Evolutionary conservation across 2,888 invertebrate genomes (phyloP).

Genomic region (Drosophila multiciliata): DNA sequence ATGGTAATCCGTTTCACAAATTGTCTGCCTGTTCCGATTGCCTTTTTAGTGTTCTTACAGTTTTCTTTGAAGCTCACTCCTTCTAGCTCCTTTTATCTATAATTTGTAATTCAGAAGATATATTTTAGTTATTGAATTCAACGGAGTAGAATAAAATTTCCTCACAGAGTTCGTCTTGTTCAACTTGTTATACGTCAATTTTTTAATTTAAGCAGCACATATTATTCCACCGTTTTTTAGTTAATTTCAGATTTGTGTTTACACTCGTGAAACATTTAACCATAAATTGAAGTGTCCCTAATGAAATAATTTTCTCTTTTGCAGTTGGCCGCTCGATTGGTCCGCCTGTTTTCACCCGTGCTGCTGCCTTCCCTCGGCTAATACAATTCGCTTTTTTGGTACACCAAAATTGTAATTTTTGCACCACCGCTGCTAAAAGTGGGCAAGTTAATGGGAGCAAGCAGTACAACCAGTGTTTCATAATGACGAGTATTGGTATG

Average conservation of each 20-base stretch:
- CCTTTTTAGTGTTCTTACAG: conserved; percentile 1
- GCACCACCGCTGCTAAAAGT: conserved; percentile 79
- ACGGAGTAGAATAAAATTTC: conserved; percentile 2
- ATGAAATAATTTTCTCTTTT: conserved; percentile 32
- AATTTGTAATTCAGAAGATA: conserved; percentile 9
- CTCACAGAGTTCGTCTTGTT: conserved; percentile 11
- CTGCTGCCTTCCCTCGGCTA: conserved; percentile 58
- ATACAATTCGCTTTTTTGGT: conserved; percentile 81
- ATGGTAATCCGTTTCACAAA: conserved; percentile 1
- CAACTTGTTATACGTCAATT: conserved; percentile 6
- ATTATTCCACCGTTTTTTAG: conserved; percentile 8
- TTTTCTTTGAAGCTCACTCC: conserved; percentile 8
- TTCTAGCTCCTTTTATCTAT: conserved; percentile 13
- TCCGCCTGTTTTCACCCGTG: conserved; percentile 60
- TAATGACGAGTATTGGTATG: conserved; percentile 38
- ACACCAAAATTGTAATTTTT: conserved; percentile 85
- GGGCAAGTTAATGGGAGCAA: conserved; percentile 74
- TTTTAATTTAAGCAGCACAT: conserved; percentile 5
- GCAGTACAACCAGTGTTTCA: conserved; percentile 60
- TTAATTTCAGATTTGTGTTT: conserved; percentile 4
- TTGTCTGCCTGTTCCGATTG: background rate
- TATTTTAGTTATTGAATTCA: conserved; percentile 15
- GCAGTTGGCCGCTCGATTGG: conserved; percentile 36
- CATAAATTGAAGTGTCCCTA: conserved; percentile 9
- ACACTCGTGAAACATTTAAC: conserved; percentile 24